Conservation (phyloP, 2,888 invertebrate genomes). For the Sphaerophoria rueppellii region DNA sequence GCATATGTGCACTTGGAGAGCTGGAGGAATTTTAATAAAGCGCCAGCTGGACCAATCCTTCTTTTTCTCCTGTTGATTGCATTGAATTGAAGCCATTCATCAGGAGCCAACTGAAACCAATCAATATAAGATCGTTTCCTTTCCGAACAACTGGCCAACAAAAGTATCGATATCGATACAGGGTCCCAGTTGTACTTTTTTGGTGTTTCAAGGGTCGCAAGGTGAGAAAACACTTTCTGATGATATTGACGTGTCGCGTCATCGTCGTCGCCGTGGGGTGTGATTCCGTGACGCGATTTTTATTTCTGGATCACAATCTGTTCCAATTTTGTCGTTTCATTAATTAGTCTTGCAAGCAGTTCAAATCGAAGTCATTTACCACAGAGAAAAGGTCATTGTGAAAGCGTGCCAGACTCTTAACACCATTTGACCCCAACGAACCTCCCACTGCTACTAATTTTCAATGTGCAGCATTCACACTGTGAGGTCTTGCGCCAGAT, state of each 20-base stretch:
- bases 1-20: constrained; percentile 49
- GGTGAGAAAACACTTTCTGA: constrained; percentile 45
- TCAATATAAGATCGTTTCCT: constrained; percentile 55
- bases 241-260: background rate
- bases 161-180: no score
- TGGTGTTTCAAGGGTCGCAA: no score
- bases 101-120: constrained; percentile 51
- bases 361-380: background rate
- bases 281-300: constrained; percentile 43
- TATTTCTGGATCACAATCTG: constrained; percentile 30
- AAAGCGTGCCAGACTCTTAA: constrained; percentile 60
- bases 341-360: constrained; percentile 46
- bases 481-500: constrained; percentile 69
- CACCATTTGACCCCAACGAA: constrained; percentile 48
- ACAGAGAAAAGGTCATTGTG: constrained; percentile 27
- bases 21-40: constrained; percentile 61
- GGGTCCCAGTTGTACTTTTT: no score
- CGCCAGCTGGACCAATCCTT: constrained; percentile 58
- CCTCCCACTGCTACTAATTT: constrained; percentile 35
- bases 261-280: constrained; percentile 24
- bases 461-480: constrained; percentile 43
- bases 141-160: background rate
- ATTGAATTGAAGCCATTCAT: constrained; percentile 64
- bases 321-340: constrained; percentile 33
- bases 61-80: constrained; percentile 48